A percentile compares a stretch with the other conserved stretches of the same genome.
Evolutionary conservation across 2,113 vertebrate species (phyloP).

Genomic region (Procavia capensis): DNA sequence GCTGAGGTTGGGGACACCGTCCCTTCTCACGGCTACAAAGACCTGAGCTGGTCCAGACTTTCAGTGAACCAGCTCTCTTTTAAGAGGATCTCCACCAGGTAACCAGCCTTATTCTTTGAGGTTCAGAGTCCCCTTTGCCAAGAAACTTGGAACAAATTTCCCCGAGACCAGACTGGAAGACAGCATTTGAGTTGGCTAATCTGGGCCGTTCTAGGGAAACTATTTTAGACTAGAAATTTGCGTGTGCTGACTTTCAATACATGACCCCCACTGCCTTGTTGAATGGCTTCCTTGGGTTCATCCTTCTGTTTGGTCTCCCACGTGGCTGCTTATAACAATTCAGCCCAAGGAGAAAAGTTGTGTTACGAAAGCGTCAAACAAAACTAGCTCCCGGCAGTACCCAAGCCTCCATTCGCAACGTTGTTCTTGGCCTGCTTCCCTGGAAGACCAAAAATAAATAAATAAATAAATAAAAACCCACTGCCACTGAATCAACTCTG

Average conservation of each 20-base stretch:
- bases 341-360: background rate
- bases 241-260: background rate
- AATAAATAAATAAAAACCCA: too few species aligned
- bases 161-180: background rate
- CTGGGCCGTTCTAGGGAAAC: background rate
- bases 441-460: too few species aligned
- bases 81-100: background rate
- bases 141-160: background rate
- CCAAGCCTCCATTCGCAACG: background rate
- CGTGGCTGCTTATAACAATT: accelerated
- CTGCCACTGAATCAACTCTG: too few species aligned
- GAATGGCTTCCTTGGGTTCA: background rate
- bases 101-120: background rate
- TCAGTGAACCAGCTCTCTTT: background rate
- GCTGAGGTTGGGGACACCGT: background rate
- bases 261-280: background rate
- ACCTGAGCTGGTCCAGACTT: background rate
- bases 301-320: background rate
- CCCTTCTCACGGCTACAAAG: background rate
- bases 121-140: background rate
- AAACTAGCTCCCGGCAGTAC: background rate
- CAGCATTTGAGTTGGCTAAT: background rate
- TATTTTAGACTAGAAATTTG: background rate
- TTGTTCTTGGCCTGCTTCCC: background rate
- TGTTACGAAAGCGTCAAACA: background rate